Conservation (phyloP, 35 echinoderm and acorn worm species). For the Ophiothrix spiculata region DNA sequence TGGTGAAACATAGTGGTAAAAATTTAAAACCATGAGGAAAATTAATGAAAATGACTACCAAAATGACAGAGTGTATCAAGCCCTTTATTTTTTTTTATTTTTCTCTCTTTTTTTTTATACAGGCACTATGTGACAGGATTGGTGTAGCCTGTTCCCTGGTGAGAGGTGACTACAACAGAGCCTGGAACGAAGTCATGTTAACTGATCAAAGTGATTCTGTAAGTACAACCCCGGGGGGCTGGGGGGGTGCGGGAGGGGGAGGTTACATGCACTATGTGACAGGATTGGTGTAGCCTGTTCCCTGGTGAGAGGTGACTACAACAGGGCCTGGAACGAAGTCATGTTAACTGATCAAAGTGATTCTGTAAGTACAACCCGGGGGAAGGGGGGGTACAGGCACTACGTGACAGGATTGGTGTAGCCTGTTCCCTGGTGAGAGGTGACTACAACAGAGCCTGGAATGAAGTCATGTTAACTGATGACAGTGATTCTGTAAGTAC, state of each 20-base stretch:
- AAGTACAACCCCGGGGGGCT: too few species aligned
- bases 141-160: slow-evolving; percentile 77
- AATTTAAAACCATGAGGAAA: too few species aligned
- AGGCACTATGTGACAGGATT: slow-evolving; percentile 87
- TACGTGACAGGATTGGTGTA: slow-evolving; percentile 86
- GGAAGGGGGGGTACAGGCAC: too few species aligned
- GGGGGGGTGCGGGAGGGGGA: too few species aligned
- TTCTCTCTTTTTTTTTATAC: neutral
- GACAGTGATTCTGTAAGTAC: slow-evolving; percentile 78
- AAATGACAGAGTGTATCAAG: too few species aligned
- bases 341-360: slow-evolving; percentile 88
- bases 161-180: slow-evolving; percentile 88
- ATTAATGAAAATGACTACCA: too few species aligned
- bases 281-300: slow-evolving; percentile 86
- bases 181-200: slow-evolving; percentile 96
- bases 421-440: slow-evolving; percentile 71
- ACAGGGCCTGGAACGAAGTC: slow-evolving; percentile 97
- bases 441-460: slow-evolving; percentile 97
- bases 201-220: slow-evolving; percentile 83
- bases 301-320: slow-evolving; percentile 76
- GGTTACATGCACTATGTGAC: slow-evolving; percentile 73
- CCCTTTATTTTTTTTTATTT: too few species aligned
- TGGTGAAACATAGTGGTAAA: too few species aligned
- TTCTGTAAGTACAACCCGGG: too few species aligned
- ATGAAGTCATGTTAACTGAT: slow-evolving; percentile 93